Evolutionary conservation across 2,113 vertebrate species (phyloP).

Genomic region (Rhea pennata): DNA sequence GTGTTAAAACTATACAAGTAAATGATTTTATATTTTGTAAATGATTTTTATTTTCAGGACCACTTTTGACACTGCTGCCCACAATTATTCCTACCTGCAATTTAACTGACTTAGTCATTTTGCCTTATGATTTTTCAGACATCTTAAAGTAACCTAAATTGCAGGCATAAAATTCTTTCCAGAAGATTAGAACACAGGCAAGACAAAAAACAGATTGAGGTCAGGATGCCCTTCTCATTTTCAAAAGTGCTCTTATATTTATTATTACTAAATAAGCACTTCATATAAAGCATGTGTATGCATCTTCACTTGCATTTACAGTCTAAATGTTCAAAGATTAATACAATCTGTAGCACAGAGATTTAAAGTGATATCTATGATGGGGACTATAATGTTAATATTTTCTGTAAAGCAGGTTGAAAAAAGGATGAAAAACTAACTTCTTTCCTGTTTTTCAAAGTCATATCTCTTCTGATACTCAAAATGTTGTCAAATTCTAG

Average conservation of each 20-base stretch:
- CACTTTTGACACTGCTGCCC: not conserved
- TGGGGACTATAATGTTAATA: not conserved
- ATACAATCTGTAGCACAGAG: not conserved
- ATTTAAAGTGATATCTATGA: not conserved
- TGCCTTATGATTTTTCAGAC: not conserved
- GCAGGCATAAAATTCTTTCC: not conserved
- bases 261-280: not conserved
- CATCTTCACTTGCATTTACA: not conserved
- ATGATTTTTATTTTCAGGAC: not conserved
- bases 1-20: not conserved
- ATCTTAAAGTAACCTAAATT: not conserved
- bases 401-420: not conserved
- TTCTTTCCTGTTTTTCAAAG: not conserved
- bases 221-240: not conserved
- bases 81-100: not conserved
- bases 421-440: not conserved
- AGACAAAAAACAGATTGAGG: not conserved
- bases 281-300: not conserved
- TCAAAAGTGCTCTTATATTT: not conserved
- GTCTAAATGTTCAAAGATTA: not conserved
- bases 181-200: not conserved
- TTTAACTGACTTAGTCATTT: slow-evolving; percentile 4
- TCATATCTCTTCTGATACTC: not conserved
- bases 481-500: not conserved
- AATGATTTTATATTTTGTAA: not conserved